Conservation (phyloP, 2,888 invertebrate species). For the Autographa pulchrina region DNA sequence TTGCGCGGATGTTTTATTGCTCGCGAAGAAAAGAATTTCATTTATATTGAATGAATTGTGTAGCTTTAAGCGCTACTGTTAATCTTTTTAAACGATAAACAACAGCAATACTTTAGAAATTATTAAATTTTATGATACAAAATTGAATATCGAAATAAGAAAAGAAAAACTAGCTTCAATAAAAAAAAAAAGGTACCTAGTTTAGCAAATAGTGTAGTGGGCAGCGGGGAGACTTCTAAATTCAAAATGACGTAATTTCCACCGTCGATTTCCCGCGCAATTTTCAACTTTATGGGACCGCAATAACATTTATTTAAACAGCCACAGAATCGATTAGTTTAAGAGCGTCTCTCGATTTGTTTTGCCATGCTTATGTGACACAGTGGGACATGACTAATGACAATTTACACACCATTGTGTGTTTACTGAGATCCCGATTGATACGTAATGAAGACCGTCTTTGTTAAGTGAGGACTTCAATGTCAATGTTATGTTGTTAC, state of each 20-base stretch:
- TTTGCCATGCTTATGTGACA: conserved; percentile 39
- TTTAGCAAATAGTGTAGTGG: not conserved
- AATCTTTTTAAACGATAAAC: no score
- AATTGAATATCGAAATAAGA: no score
- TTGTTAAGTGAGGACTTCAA: conserved; percentile 20
- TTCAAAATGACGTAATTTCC: conserved; percentile 32
- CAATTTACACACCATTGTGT: conserved; percentile 54
- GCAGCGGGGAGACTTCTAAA: conserved; percentile 18
- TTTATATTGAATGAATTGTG: conserved; percentile 16
- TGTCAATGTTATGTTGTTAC: conserved; percentile 35
- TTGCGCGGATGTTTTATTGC: conserved; percentile 20
- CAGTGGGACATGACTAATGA: conserved; percentile 43
- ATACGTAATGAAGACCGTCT: conserved; percentile 25
- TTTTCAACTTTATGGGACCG: conserved; percentile 25
- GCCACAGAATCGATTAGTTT: conserved; percentile 42
- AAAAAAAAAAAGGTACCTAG: no score
- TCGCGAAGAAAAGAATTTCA: conserved; percentile 19
- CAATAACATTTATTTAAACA: conserved; percentile 18
- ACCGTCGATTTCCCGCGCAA: conserved; percentile 5
- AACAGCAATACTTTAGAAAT: no score
- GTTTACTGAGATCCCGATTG: conserved; percentile 30
- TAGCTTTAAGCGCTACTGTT: not conserved
- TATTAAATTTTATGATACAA: no score
- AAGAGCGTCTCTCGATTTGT: conserved; percentile 39
- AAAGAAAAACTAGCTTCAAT: no score